A percentile compares a stretch with the other conserved stretches of the same genome.
Evolutionary conservation across 92 coral and sea anemone genomes (phyloP).

Genomic region (Zoanthus sansibaricus): DNA sequence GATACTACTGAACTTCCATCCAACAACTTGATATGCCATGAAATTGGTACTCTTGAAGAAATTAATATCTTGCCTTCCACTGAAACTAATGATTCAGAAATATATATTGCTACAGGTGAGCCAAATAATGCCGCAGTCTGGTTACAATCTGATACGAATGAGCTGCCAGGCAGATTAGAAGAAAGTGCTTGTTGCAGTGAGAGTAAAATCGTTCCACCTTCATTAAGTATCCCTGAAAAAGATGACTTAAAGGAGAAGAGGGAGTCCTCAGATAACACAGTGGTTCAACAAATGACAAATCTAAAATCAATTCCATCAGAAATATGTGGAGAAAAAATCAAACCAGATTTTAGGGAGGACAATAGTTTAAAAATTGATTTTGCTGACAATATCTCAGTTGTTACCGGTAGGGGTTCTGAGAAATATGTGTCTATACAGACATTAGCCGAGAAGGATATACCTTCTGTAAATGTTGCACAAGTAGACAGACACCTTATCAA

Average conservation of each 20-base stretch:
- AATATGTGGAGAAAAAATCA: background rate
- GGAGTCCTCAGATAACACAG: background rate
- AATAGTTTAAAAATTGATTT: background rate
- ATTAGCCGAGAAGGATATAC: background rate
- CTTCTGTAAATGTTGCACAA: background rate
- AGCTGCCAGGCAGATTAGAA: background rate
- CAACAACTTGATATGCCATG: background rate
- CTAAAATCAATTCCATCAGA: background rate
- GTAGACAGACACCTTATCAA: background rate
- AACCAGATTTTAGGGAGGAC: background rate
- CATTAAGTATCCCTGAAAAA: background rate
- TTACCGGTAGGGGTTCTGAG: background rate
- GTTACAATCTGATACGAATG: background rate
- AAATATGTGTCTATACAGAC: background rate
- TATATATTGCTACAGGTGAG: background rate
- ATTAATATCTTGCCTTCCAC: too few species aligned
- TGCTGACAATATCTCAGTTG: background rate
- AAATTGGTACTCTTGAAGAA: background rate
- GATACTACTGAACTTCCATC: background rate
- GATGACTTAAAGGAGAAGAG: background rate
- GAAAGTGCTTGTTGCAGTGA: background rate
- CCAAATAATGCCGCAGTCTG: background rate
- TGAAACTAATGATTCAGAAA: background rate
- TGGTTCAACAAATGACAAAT: constrained; percentile 2
- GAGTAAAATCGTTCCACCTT: too few species aligned